phyloP scores from a whole-genome alignment of 2,113 vertebrate genomes.

The Bufo bufo region DNA sequence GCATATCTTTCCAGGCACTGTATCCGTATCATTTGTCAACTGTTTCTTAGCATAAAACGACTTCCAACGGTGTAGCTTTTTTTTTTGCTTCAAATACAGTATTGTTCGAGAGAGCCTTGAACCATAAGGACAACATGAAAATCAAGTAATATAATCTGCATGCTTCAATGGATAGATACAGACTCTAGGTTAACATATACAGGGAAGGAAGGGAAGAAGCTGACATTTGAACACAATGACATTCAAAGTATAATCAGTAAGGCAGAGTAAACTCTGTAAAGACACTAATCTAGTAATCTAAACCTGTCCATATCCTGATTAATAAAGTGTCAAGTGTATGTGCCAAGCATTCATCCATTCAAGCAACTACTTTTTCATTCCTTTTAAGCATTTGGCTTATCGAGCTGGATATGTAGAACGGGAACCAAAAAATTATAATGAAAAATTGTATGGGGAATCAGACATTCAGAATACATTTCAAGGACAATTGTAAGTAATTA shows the following conservation, averaged over 20 bases:
- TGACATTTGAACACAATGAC: conserved; percentile 51
- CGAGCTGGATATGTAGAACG: neutral
- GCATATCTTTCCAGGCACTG: neutral
- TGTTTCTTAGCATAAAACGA: neutral
- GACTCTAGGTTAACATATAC: conserved; percentile 1
- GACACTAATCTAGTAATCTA: conserved; percentile 43
- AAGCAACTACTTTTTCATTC: neutral
- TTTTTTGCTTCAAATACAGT: conserved; percentile 7
- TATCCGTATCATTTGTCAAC: conserved; percentile 40
- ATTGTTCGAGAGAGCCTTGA: conserved; percentile 9
- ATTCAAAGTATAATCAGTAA: conserved; percentile 33
- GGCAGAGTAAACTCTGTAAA: neutral
- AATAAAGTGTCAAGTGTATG: conserved; percentile 9
- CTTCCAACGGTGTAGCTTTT: neutral
- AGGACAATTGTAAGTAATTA: too few relatives aligned
- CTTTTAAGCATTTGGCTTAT: neutral
- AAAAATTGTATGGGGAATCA: neutral
- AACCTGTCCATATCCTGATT: conserved; percentile 19
- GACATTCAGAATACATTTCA: neutral
- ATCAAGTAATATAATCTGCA: conserved; percentile 26
- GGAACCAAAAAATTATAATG: neutral
- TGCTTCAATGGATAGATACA: conserved; percentile 15
- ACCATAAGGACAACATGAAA: conserved; percentile 23
- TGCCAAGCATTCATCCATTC: conserved; percentile 23
- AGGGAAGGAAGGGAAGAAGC: neutral